Evolutionary conservation across 2,797 vertebrate genomes (phyloP).

Genomic region (Avahi laniger): DNA sequence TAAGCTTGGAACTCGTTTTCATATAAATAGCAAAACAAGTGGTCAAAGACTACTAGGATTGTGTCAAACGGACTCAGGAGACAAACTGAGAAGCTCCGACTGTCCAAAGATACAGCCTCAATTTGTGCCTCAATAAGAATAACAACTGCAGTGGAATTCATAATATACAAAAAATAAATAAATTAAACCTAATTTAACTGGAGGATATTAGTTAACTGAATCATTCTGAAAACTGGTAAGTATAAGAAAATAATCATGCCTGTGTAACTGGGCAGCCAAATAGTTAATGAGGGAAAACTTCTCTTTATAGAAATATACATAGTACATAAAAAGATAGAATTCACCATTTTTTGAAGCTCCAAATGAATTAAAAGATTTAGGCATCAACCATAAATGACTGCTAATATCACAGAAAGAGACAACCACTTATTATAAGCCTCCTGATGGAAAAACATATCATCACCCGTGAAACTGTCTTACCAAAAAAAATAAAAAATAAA

Average conservation of each 20-base stretch:
- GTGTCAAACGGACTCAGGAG: not conserved
- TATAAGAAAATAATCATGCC: not conserved
- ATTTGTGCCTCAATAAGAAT: not conserved
- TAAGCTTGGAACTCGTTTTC: not conserved
- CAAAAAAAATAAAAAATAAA: not conserved
- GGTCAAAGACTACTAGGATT: not conserved
- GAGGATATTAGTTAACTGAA: not conserved
- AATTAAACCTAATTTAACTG: not conserved
- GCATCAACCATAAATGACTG: not conserved
- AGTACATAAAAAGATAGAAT: not conserved
- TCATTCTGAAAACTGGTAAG: slow-evolving; percentile 1
- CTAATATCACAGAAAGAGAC: not conserved
- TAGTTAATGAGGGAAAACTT: not conserved
- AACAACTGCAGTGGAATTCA: not conserved
- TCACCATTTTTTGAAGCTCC: not conserved
- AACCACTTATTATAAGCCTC: not conserved
- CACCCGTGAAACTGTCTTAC: not conserved
- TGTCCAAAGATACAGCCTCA: not conserved
- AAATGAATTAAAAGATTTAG: no score
- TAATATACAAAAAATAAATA: not conserved
- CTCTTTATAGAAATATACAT: not conserved
- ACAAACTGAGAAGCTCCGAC: not conserved
- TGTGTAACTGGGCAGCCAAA: not conserved
- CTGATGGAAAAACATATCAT: not conserved
- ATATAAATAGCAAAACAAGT: not conserved